These are phyloP conservation scores for Pantherophis alleghaniensis DNA, from an alignment of 2,797 vertebrate species.

Conservation along the genomic window DNA sequence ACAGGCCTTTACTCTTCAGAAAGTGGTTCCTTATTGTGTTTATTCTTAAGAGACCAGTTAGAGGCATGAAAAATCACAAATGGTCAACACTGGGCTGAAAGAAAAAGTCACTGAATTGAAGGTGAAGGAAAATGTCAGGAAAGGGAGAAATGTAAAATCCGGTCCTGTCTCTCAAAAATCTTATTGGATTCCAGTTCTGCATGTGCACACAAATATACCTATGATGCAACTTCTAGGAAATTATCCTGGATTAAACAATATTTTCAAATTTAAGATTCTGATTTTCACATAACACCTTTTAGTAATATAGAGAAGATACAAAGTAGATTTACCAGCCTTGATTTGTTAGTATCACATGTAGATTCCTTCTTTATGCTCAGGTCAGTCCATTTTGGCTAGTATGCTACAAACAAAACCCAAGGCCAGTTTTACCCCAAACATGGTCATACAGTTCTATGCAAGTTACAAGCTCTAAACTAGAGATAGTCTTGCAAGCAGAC, in stretches of 20 bases:
- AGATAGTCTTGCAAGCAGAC: neutral
- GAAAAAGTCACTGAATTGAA: neutral
- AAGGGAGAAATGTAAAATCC: neutral
- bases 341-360: neutral
- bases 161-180: neutral
- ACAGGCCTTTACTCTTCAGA: conserved; percentile 66
- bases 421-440: neutral
- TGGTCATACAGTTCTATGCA: neutral
- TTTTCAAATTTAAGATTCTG: neutral
- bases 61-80: conserved; percentile 9
- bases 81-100: neutral
- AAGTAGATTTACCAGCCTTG: neutral
- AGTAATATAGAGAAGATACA: neutral
- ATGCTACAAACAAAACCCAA: neutral
- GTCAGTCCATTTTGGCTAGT: neutral
- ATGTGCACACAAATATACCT: neutral
- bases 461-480: neutral
- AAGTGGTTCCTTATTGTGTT: conserved; percentile 64
- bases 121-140: neutral
- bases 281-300: neutral
- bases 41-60: conserved; percentile 59
- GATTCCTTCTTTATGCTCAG: neutral
- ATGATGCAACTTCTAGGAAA: neutral
- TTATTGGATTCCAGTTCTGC: neutral
- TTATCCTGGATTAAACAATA: neutral